Evolutionary conservation across 1,140 invertebrate genomes (phyloP).

Genomic region (Tetramorium simillimum): DNA sequence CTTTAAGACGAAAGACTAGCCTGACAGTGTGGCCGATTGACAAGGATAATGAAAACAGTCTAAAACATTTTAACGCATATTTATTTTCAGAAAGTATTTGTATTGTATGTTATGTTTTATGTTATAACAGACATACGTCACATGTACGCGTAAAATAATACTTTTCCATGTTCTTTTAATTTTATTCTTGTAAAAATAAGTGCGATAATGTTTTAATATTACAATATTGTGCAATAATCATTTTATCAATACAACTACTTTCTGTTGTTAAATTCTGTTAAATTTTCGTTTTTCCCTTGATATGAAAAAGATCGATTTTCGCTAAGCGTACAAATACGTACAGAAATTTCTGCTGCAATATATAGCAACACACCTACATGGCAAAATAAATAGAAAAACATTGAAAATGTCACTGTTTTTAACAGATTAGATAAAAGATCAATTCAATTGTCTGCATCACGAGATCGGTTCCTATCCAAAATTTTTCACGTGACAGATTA

Average conservation of each 20-base stretch:
- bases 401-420: neutral
- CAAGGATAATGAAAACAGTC: constrained; percentile 29
- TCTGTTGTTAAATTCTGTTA: neutral
- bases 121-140: neutral
- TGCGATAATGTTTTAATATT: constrained; percentile 7
- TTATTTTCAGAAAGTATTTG: constrained; percentile 1
- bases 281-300: constrained; percentile 2
- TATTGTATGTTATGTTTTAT: constrained; percentile 6
- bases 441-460: neutral
- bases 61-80: neutral
- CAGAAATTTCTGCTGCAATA: neutral
- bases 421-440: neutral
- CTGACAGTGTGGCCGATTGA: constrained; percentile 35
- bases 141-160: neutral
- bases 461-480: constrained; percentile 27
- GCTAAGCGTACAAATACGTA: neutral
- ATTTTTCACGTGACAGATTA: constrained; percentile 40
- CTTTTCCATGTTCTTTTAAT: neutral
- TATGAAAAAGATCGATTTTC: neutral
- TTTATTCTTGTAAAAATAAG: neutral
- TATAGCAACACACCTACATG: neutral
- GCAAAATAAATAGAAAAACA: constrained; percentile 1
- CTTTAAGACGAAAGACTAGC: constrained; percentile 61
- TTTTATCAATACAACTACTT: neutral
- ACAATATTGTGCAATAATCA: neutral